phyloP scores from a whole-genome alignment of 2,113 vertebrate species.

The Ammodramus savannarum region DNA sequence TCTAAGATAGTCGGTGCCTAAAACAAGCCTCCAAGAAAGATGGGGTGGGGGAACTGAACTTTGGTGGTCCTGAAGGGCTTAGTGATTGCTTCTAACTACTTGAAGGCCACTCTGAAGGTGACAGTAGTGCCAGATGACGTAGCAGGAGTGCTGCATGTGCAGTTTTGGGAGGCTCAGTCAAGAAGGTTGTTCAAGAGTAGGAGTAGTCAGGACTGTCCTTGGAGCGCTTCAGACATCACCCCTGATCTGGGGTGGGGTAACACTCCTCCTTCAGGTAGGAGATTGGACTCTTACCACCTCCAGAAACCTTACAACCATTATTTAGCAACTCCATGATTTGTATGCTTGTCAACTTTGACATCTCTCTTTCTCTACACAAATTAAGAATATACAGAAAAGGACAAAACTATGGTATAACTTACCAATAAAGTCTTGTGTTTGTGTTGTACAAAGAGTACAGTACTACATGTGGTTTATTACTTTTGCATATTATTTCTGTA shows the following conservation, averaged over 20 bases:
- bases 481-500: neutral
- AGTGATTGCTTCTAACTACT: neutral
- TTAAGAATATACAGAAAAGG: neutral
- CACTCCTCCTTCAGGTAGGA: neutral
- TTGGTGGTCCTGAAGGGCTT: neutral
- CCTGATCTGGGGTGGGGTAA: neutral
- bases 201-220: neutral
- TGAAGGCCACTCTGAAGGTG: neutral
- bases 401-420: neutral
- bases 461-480: neutral
- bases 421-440: neutral
- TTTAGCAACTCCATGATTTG: neutral
- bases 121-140: neutral
- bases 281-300: accelerated
- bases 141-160: neutral
- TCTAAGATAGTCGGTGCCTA: accelerated
- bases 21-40: neutral
- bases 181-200: neutral
- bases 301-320: neutral
- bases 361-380: neutral
- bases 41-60: neutral
- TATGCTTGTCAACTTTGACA: neutral
- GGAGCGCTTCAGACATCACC: neutral
- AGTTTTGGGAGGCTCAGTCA: neutral
- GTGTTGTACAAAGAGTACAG: neutral